Base-by-base conservation (phyloP, 2,888 invertebrate genomes). In the Zhengitettix transpicula region DNA sequence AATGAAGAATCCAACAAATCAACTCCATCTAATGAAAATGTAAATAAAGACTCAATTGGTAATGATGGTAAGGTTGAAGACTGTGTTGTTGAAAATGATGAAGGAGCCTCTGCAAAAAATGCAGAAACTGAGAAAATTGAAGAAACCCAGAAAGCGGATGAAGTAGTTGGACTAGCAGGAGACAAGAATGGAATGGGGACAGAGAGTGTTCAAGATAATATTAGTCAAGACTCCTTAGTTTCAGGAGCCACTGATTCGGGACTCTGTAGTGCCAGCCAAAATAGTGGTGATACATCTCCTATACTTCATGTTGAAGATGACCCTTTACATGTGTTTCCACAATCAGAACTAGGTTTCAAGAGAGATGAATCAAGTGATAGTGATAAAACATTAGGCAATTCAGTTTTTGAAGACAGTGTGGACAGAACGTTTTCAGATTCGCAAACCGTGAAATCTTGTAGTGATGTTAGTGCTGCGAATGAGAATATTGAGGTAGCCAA, bases 181-280 rank as follows among this genome's bases (percentile, higher is more conserved):
- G 28, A 28, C 2, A 28, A 28, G 28, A 28, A 28, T 28, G 28
- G 28, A 28, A 28, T 28, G 28, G 28, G 3, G 7, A 53, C 12
- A 53, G 53, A 53, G 28, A 53, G 16, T 16, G 40, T 53, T 10
- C 60, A 60, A 47, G 65, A 65, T 56, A 64, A 61, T 53, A 64
- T 62, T 12, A 65, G 65, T 54, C 65, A 66, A 28, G 65, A 66
- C 52, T 64, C 65, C 1, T 59, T 64, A 14, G 54, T 63, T 10
- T 64, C 64, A 1, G 63, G 61, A 44, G 58, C 62, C 16, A 64
- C 65, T 40, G 65, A 64, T 52, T 65, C 65, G 1, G 65, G 65
- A 51, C 57, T 64, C 52, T 65, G 65, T 57, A 64, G 64, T 61
- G 65, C 63, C 17, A 65, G 65, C 58, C 64, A 64, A 41, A 59